Evolutionary conservation across 1,140 invertebrate genomes (phyloP).

Genomic region (Battus philenor): DNA sequence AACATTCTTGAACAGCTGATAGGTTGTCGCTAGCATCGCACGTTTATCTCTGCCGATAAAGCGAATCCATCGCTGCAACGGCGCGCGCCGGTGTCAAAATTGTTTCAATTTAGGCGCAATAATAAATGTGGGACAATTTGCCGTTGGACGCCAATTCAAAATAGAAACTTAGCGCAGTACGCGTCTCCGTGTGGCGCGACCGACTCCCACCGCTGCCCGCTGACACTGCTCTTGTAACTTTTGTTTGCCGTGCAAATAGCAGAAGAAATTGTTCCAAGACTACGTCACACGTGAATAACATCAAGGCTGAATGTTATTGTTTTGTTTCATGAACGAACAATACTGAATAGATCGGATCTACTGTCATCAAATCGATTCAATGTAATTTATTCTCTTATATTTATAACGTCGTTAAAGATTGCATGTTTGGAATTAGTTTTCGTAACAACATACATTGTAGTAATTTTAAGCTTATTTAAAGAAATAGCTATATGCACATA

Average conservation of each 20-base stretch:
- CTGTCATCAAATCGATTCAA: slow-evolving; percentile 17
- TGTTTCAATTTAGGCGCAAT: slow-evolving; percentile 25
- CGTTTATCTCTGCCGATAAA: slow-evolving; percentile 54
- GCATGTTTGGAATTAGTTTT: no score
- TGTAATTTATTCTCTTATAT: no score
- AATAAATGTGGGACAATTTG: slow-evolving; percentile 22
- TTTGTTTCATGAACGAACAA: slow-evolving; percentile 31
- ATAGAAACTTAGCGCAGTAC: slow-evolving; percentile 24
- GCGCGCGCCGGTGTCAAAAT: slow-evolving; percentile 13
- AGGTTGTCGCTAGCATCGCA: slow-evolving; percentile 38
- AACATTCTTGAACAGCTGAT: slow-evolving; percentile 57
- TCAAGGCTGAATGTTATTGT: slow-evolving; percentile 50
- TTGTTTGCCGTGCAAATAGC: slow-evolving; percentile 59
- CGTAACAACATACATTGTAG: no score
- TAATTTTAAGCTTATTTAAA: no score
- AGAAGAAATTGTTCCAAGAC: slow-evolving; percentile 58
- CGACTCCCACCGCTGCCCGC: slow-evolving; percentile 37
- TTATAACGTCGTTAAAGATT: no score
- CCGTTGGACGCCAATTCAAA: slow-evolving; percentile 28
- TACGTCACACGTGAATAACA: slow-evolving; percentile 56
- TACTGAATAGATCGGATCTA: slow-evolving; percentile 21
- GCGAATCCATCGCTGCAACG: slow-evolving; percentile 25
- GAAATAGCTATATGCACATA: no score
- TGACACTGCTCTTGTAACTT: slow-evolving; percentile 42
- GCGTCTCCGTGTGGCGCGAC: slow-evolving; percentile 29